A percentile compares a stretch with the other conserved stretches of the same genome.
These are phyloP conservation scores for Tanaodytes sp. DNA, from an alignment of 2,888 invertebrate species.

Conservation along the genomic window DNA sequence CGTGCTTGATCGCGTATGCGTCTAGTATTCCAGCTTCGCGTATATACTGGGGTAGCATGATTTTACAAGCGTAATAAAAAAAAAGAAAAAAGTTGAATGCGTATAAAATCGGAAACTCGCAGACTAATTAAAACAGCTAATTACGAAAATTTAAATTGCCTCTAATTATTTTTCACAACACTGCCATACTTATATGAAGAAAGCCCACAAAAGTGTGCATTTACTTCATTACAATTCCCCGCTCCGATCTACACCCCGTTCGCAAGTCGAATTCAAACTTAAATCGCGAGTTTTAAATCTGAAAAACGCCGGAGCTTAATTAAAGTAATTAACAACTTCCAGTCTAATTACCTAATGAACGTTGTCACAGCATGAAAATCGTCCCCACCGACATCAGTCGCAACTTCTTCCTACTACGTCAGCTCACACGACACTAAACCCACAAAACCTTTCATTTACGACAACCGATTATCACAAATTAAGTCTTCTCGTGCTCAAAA, in stretches of 20 bases:
- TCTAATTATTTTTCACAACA: slow-evolving; percentile 29
- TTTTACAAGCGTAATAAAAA: too few species aligned
- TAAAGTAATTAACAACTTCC: slow-evolving; percentile 50
- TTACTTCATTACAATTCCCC: slow-evolving; percentile 31
- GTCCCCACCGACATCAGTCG: slow-evolving; percentile 40
- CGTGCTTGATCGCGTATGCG: too few species aligned
- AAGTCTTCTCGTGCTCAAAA: slow-evolving; percentile 31
- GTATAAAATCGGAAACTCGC: slow-evolving; percentile 17
- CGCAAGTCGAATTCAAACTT: slow-evolving; percentile 35
- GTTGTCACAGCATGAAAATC: slow-evolving; percentile 47
- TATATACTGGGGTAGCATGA: too few species aligned
- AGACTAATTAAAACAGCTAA: slow-evolving; percentile 40
- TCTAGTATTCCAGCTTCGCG: too few species aligned
- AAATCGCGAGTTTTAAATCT: slow-evolving; percentile 31
- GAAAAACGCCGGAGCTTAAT: slow-evolving; percentile 41
- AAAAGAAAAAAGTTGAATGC: not conserved
- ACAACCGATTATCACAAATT: slow-evolving; percentile 30
- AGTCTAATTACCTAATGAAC: slow-evolving; percentile 53
- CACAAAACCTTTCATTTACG: slow-evolving; percentile 24
- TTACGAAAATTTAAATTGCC: slow-evolving; percentile 38
- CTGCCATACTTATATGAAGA: not conserved
- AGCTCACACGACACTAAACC: slow-evolving; percentile 43
- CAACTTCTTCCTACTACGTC: slow-evolving; percentile 24
- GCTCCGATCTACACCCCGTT: slow-evolving; percentile 16
- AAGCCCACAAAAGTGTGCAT: slow-evolving; percentile 38